Percentiles rank a stretch among this genome's conserved stretches.
phyloP scores from a whole-genome alignment of 2,888 invertebrate genomes.

The Onchidella celtica region DNA sequence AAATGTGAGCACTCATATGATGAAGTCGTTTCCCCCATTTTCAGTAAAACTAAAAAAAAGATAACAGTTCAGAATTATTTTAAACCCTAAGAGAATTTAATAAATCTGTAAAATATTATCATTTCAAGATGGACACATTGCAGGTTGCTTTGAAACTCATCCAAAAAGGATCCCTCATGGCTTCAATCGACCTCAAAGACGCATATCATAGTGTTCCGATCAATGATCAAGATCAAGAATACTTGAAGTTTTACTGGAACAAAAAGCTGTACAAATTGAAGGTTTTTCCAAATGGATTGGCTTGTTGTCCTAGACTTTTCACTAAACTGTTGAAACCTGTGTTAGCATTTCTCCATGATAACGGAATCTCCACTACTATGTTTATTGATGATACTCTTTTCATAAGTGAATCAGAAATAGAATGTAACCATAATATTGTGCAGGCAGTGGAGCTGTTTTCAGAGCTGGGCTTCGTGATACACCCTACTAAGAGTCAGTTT shows the following conservation, averaged over 20 bases:
- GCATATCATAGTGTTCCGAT: constrained; percentile 45
- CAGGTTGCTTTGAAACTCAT: constrained; percentile 29
- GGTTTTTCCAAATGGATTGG: constrained; percentile 31
- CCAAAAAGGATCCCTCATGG: constrained; percentile 32
- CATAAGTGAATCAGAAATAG: not conserved
- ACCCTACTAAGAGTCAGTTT: not conserved
- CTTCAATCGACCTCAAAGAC: constrained; percentile 36
- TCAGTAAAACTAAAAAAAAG: constrained; percentile 38
- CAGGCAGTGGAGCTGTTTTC: not conserved
- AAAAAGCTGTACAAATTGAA: constrained; percentile 29
- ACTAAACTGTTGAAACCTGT: constrained; percentile 41
- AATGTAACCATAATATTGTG: not conserved
- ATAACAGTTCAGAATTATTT: constrained; percentile 34
- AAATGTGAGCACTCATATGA: too few species aligned
- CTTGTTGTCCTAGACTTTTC: constrained; percentile 42
- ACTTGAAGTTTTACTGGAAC: constrained; percentile 40
- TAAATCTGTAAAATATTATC: constrained; percentile 25
- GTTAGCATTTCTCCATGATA: not conserved
- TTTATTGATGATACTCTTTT: constrained; percentile 25
- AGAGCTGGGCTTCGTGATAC: not conserved
- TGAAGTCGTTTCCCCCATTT: constrained; percentile 50
- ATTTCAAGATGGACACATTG: constrained; percentile 51
- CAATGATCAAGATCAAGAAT: not conserved
- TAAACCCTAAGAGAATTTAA: constrained; percentile 48
- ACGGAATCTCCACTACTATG: not conserved